phyloP scores from a whole-genome alignment of 2,113 vertebrate genomes.

The Stercorarius parasiticus region DNA sequence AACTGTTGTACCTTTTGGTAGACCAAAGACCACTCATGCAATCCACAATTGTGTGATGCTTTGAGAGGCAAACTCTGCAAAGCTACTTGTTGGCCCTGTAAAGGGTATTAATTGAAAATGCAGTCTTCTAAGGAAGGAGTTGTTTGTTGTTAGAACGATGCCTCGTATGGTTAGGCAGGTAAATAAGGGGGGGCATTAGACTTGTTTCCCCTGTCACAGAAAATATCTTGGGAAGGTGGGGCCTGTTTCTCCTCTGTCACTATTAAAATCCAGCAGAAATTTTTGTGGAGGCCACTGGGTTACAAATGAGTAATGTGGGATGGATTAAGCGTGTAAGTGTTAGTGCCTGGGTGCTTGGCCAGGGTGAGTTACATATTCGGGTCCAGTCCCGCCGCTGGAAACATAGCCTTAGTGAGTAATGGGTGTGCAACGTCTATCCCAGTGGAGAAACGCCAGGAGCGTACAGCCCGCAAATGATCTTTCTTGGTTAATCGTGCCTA shows the following conservation, averaged over 20 bases:
- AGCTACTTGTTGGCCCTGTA: background rate
- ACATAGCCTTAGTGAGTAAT: background rate
- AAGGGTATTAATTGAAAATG: background rate
- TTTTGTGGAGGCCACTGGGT: background rate
- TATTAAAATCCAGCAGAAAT: background rate
- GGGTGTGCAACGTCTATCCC: background rate
- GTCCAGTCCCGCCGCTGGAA: background rate
- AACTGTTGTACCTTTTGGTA: slow-evolving; percentile 1
- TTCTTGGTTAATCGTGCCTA: background rate
- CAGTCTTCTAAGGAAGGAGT: background rate
- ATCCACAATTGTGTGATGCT: background rate
- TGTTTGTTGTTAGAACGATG: background rate
- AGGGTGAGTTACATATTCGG: background rate
- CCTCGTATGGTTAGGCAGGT: background rate
- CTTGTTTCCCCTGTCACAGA: background rate
- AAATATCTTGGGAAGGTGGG: background rate
- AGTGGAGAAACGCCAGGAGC: background rate
- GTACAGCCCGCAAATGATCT: background rate
- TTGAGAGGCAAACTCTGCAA: slow-evolving; percentile 8
- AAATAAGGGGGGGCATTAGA: background rate
- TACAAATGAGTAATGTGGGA: background rate
- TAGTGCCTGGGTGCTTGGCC: background rate
- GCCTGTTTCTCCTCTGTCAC: background rate
- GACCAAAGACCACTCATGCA: background rate
- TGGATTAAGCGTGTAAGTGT: background rate